These are phyloP conservation scores for Alviniconcha strummeri DNA, from an alignment of 2,888 invertebrate species.

Conservation along the genomic window DNA sequence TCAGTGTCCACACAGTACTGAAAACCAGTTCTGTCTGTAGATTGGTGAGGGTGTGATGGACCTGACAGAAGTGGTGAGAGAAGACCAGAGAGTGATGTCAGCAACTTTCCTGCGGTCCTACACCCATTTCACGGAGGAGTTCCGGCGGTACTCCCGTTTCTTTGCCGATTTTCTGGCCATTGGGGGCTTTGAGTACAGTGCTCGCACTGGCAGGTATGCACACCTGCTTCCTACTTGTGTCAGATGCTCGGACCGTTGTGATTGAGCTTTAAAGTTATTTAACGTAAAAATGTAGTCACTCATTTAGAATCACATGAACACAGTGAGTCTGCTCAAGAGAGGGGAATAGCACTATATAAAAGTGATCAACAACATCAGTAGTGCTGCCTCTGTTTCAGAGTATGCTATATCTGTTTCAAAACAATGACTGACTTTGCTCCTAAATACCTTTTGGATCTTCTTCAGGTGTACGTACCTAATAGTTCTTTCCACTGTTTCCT, in stretches of 20 bases:
- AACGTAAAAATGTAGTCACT: neutral
- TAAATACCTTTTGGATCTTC: too few relatives aligned
- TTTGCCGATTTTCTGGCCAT: constrained; percentile 69
- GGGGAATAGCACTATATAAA: too few relatives aligned
- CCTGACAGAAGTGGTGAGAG: constrained; percentile 52
- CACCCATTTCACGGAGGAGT: constrained; percentile 56
- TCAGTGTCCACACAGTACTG: too few relatives aligned
- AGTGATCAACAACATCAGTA: too few relatives aligned
- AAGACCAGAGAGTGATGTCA: constrained; percentile 45
- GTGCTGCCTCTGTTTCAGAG: too few relatives aligned
- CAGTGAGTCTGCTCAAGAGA: too few relatives aligned
- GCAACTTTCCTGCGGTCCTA: constrained; percentile 51
- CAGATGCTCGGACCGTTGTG: too few relatives aligned
- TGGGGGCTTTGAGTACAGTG: constrained; percentile 68
- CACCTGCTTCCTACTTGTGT: too few relatives aligned
- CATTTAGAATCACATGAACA: too few relatives aligned
- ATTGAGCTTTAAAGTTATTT: neutral
- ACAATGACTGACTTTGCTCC: too few relatives aligned
- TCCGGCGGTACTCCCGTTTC: constrained; percentile 58
- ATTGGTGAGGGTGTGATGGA: constrained; percentile 58
- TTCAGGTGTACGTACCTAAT: too few relatives aligned
- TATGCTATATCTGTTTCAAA: too few relatives aligned
- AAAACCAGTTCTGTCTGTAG: constrained; percentile 42
- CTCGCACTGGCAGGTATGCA: constrained; percentile 63
- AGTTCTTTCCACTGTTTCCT: neutral